Base-by-base conservation (phyloP, 2,797 vertebrate genomes). In the Chelmon rostratus region DNA sequence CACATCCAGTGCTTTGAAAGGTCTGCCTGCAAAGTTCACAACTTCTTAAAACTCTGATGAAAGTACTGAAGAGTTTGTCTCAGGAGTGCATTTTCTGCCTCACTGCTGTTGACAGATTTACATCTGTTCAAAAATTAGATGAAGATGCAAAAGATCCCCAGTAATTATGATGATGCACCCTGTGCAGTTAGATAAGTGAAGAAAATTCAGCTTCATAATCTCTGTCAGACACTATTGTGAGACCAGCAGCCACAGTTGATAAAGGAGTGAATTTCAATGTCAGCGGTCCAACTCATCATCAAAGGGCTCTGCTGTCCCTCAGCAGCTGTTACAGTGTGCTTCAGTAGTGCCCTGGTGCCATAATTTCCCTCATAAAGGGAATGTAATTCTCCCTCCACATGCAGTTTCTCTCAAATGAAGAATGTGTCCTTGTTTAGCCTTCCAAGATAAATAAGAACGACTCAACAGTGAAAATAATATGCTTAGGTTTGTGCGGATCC, bases 11-110 rank as follows among this genome's bases (percentile, higher is more conserved):
- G 58, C 78, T 86, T 82, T 89, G 50, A 40, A 37, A 66, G 74
- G 68, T 37, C 79, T 73, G 71, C 53, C 64, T 90, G 66, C 78
- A 85, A 78, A 88, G 74, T 83, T 88, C 42, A 70, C 73, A 54
- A 53, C 73, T 76, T 78, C 18, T 76, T 74, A 37, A 77, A 83
- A 74, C 44, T 64, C 4, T 44, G 19, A 77, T 82, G 15, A 73
- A 79, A 68, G 46, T 71, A 49, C 7, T 70, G 2, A 46, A 33
- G 46, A 65, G 6, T 28, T 25, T 70, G 23, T 67, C 63, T 71
- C 67, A 28, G 56, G 70, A 81, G 42, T 77, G 9, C 23, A 18
- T 73, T 49, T 50, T 76, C 38, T 76, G 31, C 52, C 61, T 78
- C 33, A 7, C 38, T 65, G 50, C 47, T 18, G 21, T 12, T 21